A percentile compares a stretch with the other conserved stretches of the same genome.
Evolutionary conservation across 2,888 invertebrate species (phyloP).

Genomic region (Stenchaetothrips biformis): DNA sequence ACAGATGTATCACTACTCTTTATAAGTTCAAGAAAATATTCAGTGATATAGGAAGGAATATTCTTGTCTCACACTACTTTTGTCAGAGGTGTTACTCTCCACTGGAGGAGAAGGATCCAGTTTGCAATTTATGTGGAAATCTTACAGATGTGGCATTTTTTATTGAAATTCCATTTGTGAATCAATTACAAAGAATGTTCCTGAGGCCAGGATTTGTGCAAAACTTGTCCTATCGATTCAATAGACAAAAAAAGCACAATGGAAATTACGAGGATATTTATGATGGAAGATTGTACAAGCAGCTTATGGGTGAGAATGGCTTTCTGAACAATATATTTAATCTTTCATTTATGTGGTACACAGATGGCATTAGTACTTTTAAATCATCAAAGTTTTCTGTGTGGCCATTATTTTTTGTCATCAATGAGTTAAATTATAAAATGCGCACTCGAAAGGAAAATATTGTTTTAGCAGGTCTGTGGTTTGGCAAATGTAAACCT

Average conservation of each 20-base stretch:
- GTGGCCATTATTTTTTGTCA: neutral
- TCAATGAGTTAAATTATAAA: slow-evolving; percentile 23
- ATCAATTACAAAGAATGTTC: neutral
- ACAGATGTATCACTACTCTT: neutral
- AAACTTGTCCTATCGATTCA: neutral
- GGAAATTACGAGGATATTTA: neutral
- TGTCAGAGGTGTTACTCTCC: neutral
- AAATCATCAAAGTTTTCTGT: slow-evolving; percentile 25
- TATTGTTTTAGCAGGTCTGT: neutral
- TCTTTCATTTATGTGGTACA: slow-evolving; percentile 3
- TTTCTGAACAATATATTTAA: neutral
- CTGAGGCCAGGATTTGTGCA: neutral
- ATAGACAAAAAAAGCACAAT: neutral
- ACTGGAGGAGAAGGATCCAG: neutral
- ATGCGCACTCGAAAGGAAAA: neutral
- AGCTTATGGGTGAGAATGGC: slow-evolving; percentile 5
- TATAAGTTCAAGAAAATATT: neutral
- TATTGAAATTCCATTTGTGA: neutral
- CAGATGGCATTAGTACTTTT: slow-evolving; percentile 5
- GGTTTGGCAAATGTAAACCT: slow-evolving; percentile 12
- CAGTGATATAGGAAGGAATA: neutral
- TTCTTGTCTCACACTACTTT: neutral
- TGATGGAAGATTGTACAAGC: slow-evolving; percentile 8
- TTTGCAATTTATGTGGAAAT: neutral
- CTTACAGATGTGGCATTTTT: neutral